Conservation (phyloP, 92 coral and sea anemone genomes). For the Metridium senile region DNA sequence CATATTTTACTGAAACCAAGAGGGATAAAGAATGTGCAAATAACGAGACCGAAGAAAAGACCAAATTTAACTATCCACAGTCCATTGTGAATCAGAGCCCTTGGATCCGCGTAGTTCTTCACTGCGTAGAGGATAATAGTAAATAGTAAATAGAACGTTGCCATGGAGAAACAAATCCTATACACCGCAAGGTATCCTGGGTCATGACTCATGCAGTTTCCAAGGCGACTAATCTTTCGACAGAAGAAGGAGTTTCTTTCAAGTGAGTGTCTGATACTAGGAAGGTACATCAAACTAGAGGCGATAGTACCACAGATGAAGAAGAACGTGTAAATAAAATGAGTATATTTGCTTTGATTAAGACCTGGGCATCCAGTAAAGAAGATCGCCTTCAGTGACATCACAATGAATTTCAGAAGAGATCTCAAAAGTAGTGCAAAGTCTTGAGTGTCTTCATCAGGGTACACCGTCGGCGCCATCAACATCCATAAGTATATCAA, state of each 20-base stretch:
- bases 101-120: slow-evolving; percentile 67
- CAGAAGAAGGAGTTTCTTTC: slow-evolving; percentile 83
- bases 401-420: slow-evolving; percentile 58
- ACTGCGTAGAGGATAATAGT: slow-evolving; percentile 81
- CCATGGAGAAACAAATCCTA: slow-evolving; percentile 95
- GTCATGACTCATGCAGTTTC: slow-evolving; percentile 91
- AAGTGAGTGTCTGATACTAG: slow-evolving; percentile 69
- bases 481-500: slow-evolving; percentile 73
- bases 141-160: slow-evolving; percentile 89
- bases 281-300: slow-evolving; percentile 77
- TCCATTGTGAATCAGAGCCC: slow-evolving; percentile 86
- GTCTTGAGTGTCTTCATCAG: slow-evolving; percentile 53
- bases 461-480: slow-evolving; percentile 66
- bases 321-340: slow-evolving; percentile 79
- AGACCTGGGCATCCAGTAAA: slow-evolving; percentile 76
- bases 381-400: slow-evolving; percentile 54
- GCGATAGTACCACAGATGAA: slow-evolving; percentile 68
- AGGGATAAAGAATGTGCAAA: slow-evolving; percentile 89
- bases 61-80: slow-evolving; percentile 92
- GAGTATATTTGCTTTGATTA: slow-evolving; percentile 76
- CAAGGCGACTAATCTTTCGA: slow-evolving; percentile 68
- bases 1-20: slow-evolving; percentile 85
- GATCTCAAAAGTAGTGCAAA: slow-evolving; percentile 57
- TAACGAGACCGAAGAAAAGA: slow-evolving; percentile 81
- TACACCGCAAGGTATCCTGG: slow-evolving; percentile 97